These are phyloP conservation scores for Nymphicus hollandicus DNA, from an alignment of 2,113 vertebrate genomes.

Conservation along the genomic window DNA sequence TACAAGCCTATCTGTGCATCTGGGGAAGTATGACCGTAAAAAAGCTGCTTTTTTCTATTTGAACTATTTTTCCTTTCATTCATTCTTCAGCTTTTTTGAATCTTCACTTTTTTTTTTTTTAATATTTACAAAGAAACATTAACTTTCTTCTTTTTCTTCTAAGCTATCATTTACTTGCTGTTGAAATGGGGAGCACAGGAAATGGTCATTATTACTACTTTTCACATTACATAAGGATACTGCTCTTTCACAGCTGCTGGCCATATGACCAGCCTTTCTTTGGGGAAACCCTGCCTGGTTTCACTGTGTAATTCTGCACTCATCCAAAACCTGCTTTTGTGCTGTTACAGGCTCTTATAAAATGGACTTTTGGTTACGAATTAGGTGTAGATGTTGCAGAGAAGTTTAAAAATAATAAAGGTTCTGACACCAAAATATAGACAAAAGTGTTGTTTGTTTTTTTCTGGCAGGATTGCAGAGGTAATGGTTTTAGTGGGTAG, in stretches of 20 bases:
- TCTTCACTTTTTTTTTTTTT: not conserved
- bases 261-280: constrained; percentile 41
- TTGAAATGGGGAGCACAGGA: not conserved
- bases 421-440: not conserved
- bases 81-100: not conserved
- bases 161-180: not conserved
- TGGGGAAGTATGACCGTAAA: not conserved
- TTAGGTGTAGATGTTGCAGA: not conserved
- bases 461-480: not conserved
- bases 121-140: not conserved
- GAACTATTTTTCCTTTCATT: not conserved
- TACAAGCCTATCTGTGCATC: not conserved
- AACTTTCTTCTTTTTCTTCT: not conserved
- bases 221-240: not conserved
- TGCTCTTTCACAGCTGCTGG: constrained; percentile 50
- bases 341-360: not conserved
- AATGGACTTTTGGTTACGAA: not conserved
- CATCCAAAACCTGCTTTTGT: not conserved
- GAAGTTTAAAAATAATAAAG: not conserved
- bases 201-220: not conserved
- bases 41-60: not conserved
- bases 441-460: not conserved
- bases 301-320: not conserved
- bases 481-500: not conserved
- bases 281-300: not conserved